Conservation (phyloP, 2,888 invertebrate species). For the Pseudococcus viburni region DNA sequence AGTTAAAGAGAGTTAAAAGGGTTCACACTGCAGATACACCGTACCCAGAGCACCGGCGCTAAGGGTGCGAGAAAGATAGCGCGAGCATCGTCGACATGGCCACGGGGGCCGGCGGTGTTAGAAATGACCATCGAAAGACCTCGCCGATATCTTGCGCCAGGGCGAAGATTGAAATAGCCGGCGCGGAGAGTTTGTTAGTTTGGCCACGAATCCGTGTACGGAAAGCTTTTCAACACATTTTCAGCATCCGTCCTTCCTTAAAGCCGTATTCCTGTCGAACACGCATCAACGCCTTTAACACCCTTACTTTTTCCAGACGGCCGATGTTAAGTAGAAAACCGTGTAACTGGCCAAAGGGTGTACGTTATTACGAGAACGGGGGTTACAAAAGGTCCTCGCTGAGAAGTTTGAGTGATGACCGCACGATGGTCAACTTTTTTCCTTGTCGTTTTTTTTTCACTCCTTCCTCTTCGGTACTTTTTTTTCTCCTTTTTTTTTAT, state of each 20-base stretch:
- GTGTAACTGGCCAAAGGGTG: conserved; percentile 65
- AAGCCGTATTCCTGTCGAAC: conserved; percentile 63
- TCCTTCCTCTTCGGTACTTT: too few species aligned
- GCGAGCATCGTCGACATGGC: too few species aligned
- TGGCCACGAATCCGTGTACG: conserved; percentile 64
- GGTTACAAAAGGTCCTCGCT: conserved; percentile 64
- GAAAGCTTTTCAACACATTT: conserved; percentile 63
- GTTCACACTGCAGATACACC: neutral
- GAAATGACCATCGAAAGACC: conserved; percentile 47
- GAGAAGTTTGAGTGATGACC: conserved; percentile 65
- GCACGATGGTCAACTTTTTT: conserved; percentile 65
- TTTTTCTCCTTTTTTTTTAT: conserved; percentile 1
- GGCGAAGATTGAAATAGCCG: conserved; percentile 60
- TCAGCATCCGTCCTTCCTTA: conserved; percentile 61
- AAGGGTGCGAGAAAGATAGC: neutral
- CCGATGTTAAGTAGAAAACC: conserved; percentile 66
- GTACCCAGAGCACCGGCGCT: neutral
- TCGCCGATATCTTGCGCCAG: conserved; percentile 17
- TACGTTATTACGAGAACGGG: conserved; percentile 56
- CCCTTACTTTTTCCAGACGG: conserved; percentile 63
- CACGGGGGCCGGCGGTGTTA: neutral
- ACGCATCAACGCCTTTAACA: conserved; percentile 65
- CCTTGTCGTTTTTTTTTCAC: conserved; percentile 43
- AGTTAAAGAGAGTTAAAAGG: conserved; percentile 53
- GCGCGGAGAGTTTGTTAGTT: conserved; percentile 61